Percentiles rank a stretch among this genome's conserved stretches.
Evolutionary conservation across 2,888 invertebrate genomes (phyloP).

Genomic region (Ferrisia virgata): DNA sequence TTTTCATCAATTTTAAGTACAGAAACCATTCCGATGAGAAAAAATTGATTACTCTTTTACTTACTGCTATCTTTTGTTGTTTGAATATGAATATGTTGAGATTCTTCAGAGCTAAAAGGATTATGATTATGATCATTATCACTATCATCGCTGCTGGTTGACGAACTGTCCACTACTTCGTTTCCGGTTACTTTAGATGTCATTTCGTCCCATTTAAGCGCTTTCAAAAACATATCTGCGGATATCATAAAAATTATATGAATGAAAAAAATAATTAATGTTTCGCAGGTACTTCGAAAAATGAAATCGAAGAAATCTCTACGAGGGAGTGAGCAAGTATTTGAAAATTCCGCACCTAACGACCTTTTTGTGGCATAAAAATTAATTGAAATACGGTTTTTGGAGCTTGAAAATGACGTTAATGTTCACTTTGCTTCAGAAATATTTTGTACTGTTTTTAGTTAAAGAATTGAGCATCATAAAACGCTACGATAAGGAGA

Average conservation of each 20-base stretch:
- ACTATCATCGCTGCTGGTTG: slow-evolving; percentile 25
- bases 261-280: neutral
- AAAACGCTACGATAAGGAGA: too few species aligned
- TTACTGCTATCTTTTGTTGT: neutral
- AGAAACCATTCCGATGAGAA: neutral
- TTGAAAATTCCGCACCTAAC: too few species aligned
- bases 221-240: slow-evolving; percentile 37
- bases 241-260: too few species aligned
- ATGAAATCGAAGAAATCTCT: too few species aligned
- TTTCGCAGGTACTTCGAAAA: too few species aligned
- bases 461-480: too few species aligned
- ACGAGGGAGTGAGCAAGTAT: too few species aligned
- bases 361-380: too few species aligned
- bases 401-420: too few species aligned
- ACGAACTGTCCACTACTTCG: neutral
- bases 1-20: neutral
- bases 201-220: slow-evolving; percentile 27
- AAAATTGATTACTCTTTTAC: neutral
- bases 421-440: too few species aligned
- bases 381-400: too few species aligned
- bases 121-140: slow-evolving; percentile 35
- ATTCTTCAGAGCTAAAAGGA: neutral
- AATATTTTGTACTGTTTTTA: too few species aligned
- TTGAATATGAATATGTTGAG: neutral
- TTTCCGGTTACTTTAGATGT: neutral